Evolutionary conservation across 2,797 vertebrate genomes (phyloP).

Genomic region (Anisognathus igniventris): DNA sequence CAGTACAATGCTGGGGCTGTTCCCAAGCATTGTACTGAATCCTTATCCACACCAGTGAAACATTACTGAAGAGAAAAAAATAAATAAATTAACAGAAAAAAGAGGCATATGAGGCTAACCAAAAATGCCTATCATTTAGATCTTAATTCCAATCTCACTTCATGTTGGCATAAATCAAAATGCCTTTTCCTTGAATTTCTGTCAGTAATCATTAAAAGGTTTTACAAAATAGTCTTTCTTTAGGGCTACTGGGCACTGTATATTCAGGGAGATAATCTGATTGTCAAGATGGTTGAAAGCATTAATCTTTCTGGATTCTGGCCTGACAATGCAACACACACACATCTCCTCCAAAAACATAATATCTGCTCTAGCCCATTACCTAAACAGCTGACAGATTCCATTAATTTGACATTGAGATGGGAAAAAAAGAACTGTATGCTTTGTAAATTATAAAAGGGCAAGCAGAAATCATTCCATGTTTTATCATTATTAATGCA

Average conservation of each 20-base stretch:
- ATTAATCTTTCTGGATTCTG: not conserved
- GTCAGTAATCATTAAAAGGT: not conserved
- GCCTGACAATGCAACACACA: not conserved
- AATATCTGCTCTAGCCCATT: constrained; percentile 5
- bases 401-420: not conserved
- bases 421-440: not conserved
- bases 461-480: constrained; percentile 16
- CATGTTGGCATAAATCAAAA: not conserved
- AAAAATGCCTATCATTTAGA: not conserved
- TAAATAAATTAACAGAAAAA: not conserved
- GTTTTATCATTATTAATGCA: not conserved
- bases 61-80: not conserved
- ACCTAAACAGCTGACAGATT: constrained; percentile 37
- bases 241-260: not conserved
- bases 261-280: not conserved
- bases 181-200: not conserved
- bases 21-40: not conserved
- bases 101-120: not conserved
- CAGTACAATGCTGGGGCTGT: too few species aligned
- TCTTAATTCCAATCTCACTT: not conserved
- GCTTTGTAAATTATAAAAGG: not conserved
- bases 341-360: not conserved
- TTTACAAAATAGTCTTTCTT: not conserved
- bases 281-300: constrained; percentile 6
- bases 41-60: not conserved